Evolutionary conservation across 2,888 invertebrate species (phyloP), one percentile per base, ranked within the genome.

Genomic region (Epirrita christyi): DNA sequence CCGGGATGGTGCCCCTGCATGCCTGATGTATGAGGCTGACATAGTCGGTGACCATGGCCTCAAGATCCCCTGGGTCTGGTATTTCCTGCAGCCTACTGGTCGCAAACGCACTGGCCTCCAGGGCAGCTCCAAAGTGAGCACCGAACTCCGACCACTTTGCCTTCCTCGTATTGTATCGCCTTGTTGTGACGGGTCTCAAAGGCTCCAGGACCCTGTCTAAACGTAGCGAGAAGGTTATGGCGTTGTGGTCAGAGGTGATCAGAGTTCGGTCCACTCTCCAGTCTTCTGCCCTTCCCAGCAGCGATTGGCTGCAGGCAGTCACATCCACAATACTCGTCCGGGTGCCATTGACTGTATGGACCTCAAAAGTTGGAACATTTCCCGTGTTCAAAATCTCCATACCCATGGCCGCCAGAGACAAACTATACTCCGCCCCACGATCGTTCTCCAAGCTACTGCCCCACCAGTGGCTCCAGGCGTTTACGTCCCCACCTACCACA

Each of bases 231-330:
- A 70, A 66, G 0, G 13, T 14, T 1, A 70, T 66, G 0, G 46
- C 53, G 28, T 63, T 64, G 45, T 65, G 68, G 53, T 70, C 70
- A 6, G 67, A 64, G 37, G 44, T 56, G 0, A 55, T 59, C 6
- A 64, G 7, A 0, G 7, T 44, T 10, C 10, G n/a, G 0, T 38
- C 59, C 0, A 63, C 59, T 37, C 52, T 55, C 59, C 59, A 59
- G 10, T 42, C 34, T 0, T 48, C 51, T 0, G 62, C 11, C 2
- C 11, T n/a, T n/a, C n/a, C n/a, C n/a, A n/a, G n/a, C n/a, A n/a
- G n/a, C n/a, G n/a, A n/a, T n/a, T n/a, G n/a, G 0, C 60, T 34
- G 42, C 64, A 64, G 0, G 49, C 56, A 7, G 68, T 67, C 0
- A 68, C 42, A 28, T 70, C 71, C 0, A 69, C 63, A 9, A 9